These are phyloP conservation scores for Circaetus gallicus DNA, from an alignment of 2,113 vertebrate species.

Conservation along the genomic window DNA sequence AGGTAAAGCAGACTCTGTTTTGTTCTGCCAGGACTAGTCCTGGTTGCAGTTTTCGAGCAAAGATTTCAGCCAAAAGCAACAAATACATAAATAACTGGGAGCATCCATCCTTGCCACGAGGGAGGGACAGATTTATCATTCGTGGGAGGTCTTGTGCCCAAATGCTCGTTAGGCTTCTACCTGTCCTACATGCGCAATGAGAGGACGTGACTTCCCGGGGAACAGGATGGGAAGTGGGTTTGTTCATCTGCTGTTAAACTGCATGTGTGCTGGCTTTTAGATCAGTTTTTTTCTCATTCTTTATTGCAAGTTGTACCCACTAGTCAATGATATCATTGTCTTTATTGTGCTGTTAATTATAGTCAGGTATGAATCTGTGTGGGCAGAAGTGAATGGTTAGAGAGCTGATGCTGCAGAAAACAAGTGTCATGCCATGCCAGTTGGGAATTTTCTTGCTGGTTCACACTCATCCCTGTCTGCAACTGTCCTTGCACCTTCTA, in stretches of 20 bases:
- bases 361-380: background rate
- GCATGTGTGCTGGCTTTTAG: background rate
- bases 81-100: background rate
- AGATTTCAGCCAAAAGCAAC: background rate
- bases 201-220: background rate
- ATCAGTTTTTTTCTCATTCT: background rate
- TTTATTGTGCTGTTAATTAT: background rate
- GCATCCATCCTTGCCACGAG: background rate
- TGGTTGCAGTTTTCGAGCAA: background rate
- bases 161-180: background rate
- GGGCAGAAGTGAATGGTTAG: background rate
- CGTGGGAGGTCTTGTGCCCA: background rate
- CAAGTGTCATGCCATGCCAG: background rate
- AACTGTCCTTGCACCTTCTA: background rate
- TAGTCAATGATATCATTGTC: background rate
- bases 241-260: background rate
- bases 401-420: background rate
- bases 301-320: background rate
- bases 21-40: background rate
- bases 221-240: background rate
- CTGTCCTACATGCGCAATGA: background rate
- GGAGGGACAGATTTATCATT: background rate
- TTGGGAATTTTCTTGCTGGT: background rate
- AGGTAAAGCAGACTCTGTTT: background rate
- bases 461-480: background rate